Evolutionary conservation across 2,113 vertebrate species (phyloP).

Genomic region (Bungarus multicinctus): DNA sequence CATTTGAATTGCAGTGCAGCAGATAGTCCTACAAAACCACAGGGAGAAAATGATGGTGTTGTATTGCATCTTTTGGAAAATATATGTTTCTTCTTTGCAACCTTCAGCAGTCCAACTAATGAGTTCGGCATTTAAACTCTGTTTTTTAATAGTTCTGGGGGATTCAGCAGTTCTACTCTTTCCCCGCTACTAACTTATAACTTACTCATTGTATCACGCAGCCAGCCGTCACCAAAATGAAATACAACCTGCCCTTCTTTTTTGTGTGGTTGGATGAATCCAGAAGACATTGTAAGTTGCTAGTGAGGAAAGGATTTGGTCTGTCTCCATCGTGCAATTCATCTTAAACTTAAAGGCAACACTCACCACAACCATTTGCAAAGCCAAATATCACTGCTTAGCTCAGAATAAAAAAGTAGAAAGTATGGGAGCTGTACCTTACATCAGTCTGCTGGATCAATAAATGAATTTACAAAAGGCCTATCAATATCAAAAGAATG

Average conservation of each 20-base stretch:
- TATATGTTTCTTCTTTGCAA: neutral
- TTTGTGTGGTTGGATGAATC: neutral
- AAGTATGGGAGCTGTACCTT: neutral
- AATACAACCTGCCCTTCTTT: neutral
- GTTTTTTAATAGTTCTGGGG: neutral
- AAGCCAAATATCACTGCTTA: neutral
- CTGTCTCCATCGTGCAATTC: neutral
- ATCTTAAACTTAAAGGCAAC: neutral
- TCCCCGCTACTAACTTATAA: neutral
- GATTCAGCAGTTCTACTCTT: neutral
- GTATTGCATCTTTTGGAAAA: neutral
- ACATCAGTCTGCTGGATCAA: neutral
- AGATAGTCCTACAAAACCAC: neutral
- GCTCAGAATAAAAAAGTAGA: neutral
- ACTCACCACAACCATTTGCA: neutral
- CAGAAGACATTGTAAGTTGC: neutral
- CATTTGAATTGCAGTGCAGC: neutral
- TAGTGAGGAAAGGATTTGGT: neutral
- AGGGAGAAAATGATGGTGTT: accelerated
- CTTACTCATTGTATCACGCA: neutral
- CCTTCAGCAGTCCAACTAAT: neutral
- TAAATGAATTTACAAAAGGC: neutral
- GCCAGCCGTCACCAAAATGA: neutral
- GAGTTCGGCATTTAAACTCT: neutral
- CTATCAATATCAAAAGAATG: neutral